Conservation (phyloP, 2,888 invertebrate species). For the Calameuta filiformis region DNA sequence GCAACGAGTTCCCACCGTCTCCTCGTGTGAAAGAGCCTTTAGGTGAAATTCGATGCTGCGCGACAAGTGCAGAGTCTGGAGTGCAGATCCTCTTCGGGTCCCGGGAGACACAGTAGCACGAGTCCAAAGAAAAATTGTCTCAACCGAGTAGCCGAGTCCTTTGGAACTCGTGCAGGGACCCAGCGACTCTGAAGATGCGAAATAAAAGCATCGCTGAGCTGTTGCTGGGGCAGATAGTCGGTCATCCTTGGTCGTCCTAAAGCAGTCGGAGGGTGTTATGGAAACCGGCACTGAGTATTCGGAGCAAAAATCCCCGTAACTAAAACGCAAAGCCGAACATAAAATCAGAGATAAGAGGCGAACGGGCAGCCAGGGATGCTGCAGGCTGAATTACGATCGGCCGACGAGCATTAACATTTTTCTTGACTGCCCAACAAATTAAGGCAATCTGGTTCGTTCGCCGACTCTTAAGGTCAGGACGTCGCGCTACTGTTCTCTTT, state of each 20-base stretch:
- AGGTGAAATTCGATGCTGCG: conserved; percentile 48
- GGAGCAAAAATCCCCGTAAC: conserved; percentile 36
- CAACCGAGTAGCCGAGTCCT: no score
- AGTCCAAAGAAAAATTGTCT: no score
- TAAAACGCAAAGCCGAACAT: conserved; percentile 59
- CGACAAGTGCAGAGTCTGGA: conserved; percentile 42
- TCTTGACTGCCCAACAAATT: conserved; percentile 59
- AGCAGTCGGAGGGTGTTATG: no score
- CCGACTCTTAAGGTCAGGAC: conserved; percentile 15
- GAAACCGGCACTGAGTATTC: not conserved
- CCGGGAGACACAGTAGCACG: conserved; percentile 13
- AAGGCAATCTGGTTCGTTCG: conserved; percentile 58
- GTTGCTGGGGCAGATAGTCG: no score
- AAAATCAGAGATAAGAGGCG: conserved; percentile 60
- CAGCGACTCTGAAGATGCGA: no score
- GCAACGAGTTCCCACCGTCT: conserved; percentile 56
- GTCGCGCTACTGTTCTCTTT: conserved; percentile 10
- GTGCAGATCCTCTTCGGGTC: not conserved
- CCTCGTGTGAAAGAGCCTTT: conserved; percentile 53
- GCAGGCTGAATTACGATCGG: conserved; percentile 58
- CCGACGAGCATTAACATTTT: conserved; percentile 60
- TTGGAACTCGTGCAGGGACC: no score
- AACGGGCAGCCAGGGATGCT: conserved; percentile 33
- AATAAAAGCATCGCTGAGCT: no score
- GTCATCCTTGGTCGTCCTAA: no score